Conservation (phyloP, 1,140 invertebrate genomes). For the Riptortus pedestris region DNA sequence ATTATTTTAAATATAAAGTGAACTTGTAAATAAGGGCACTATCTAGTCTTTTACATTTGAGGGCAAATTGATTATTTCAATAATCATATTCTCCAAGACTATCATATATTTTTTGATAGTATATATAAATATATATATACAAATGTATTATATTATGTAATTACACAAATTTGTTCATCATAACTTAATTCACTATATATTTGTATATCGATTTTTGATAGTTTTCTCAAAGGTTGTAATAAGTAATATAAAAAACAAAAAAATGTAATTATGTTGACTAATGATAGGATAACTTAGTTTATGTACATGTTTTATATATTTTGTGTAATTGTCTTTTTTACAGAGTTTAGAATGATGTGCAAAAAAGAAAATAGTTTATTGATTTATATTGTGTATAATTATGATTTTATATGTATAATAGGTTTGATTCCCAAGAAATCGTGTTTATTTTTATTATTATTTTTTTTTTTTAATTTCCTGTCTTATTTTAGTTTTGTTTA, state of each 20-base stretch:
- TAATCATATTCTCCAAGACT: constrained; percentile 20
- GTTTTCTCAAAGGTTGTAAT: constrained; percentile 26
- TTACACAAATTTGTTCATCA: constrained; percentile 21
- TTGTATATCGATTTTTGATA: constrained; percentile 28
- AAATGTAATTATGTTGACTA: constrained; percentile 17
- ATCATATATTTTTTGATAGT: constrained; percentile 26
- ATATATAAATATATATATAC: constrained; percentile 19
- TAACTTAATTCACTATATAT: constrained; percentile 24
- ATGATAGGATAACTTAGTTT: constrained; percentile 18
- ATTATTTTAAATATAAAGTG: constrained; percentile 22
- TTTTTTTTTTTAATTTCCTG: no score
- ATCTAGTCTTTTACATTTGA: constrained; percentile 24
- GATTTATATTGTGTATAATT: no score
- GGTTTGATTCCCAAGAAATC: no score
- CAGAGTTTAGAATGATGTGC: constrained; percentile 7
- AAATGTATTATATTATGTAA: constrained; percentile 25
- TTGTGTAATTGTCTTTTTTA: constrained; percentile 17
- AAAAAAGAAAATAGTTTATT: constrained; percentile 3
- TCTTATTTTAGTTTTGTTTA: constrained; percentile 11
- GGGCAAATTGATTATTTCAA: background rate
- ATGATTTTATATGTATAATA: no score
- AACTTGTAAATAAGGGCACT: constrained; percentile 20
- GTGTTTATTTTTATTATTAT: no score
- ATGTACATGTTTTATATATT: constrained; percentile 12
- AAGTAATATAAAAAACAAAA: constrained; percentile 12